phyloP scores from a whole-genome alignment of 2,797 vertebrate species.

The Babyrousa celebensis region DNA sequence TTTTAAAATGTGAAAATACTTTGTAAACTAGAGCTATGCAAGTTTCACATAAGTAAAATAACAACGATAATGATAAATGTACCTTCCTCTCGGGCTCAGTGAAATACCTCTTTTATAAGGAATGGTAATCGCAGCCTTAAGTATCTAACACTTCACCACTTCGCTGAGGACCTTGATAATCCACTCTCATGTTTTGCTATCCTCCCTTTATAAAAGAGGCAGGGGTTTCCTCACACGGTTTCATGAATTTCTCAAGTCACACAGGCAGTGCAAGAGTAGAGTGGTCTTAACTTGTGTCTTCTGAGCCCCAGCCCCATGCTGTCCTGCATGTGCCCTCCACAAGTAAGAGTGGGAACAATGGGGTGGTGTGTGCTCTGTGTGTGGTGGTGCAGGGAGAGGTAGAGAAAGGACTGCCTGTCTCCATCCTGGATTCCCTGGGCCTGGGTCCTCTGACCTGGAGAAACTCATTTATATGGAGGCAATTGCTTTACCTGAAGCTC shows the following conservation, averaged over 20 bases:
- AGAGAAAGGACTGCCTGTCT: accelerated
- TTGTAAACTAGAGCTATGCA: neutral
- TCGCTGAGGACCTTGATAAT: neutral
- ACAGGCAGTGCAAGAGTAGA: neutral
- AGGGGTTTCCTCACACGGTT: neutral
- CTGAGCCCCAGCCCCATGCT: neutral
- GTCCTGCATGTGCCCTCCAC: neutral
- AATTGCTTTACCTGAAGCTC: neutral
- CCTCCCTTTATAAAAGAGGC: neutral
- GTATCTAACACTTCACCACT: neutral
- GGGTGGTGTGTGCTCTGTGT: neutral
- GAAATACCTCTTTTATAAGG: neutral
- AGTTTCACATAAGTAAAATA: constrained; percentile 21
- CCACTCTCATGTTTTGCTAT: neutral
- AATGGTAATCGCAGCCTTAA: neutral
- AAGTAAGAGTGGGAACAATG: neutral
- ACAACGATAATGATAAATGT: neutral
- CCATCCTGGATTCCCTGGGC: neutral
- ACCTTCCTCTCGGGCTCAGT: neutral
- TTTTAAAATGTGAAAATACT: constrained; percentile 1
- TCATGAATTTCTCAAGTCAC: neutral
- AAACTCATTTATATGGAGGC: neutral
- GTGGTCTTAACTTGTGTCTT: neutral
- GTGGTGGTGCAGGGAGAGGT: accelerated
- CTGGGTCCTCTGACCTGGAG: neutral